Evolutionary conservation across 2,888 invertebrate genomes (phyloP), one percentile per base, ranked within the genome.

Genomic region (Drosophila subsilvestris): DNA sequence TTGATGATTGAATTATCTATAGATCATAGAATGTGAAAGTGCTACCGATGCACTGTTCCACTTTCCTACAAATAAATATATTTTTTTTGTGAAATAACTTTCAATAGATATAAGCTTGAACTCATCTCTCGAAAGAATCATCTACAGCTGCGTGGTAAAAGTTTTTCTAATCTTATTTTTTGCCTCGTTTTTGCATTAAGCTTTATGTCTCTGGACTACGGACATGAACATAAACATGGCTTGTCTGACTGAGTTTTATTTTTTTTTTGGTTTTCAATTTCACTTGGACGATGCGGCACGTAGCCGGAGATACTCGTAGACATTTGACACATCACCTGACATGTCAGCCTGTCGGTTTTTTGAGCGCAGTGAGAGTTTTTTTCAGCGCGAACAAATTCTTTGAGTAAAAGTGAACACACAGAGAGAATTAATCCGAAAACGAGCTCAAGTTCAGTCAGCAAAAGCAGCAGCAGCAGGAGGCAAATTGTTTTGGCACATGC

Each of bases 401-500:
- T 56, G 37, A 86, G 86, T 86, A 83, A 86, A 80, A 86, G 82
- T 86, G 79, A 65, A 43, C 65, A 55, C 55, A 42, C 44, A 32
- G 56, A 37, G 8, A 37, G n/a, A 18, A 32, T 37, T 37, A 37
- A 37, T 37, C 14, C 37, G 55, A 49, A 74, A 76, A 71, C 48
- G 29, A 69, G 68, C 68, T 78, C 65, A 74, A 78, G 74, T 78
- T 79, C 78, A 70, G 66, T 18, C 55, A 67, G 10, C 12, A 27
- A 22, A 22, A 22, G 10, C 17, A 50, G 9, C 17, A 8, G n/a
- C 18, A 43, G 47, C 47, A 76, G 81, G 73, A 75, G 71, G 66
- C 44, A 78, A 82, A 85, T 61, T 82, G 72, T 77, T 79, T 86
- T 83, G 82, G 79, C 86, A 86, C 83, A 79, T 79, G 82, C 81